Evolutionary conservation across 2,113 vertebrate species (phyloP).

Genomic region (Spea multiplicata): DNA sequence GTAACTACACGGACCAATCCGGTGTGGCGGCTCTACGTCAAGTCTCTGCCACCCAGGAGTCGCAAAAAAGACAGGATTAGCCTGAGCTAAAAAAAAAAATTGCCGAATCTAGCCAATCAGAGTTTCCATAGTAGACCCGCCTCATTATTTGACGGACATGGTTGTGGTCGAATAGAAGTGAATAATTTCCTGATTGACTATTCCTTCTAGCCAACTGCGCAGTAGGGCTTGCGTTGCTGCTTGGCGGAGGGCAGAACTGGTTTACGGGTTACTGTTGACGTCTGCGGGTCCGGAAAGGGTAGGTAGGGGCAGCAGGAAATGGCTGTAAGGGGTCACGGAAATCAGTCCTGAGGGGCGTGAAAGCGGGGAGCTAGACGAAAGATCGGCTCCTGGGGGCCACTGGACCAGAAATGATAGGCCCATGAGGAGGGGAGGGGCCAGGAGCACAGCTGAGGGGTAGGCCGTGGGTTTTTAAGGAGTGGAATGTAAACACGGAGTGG

Average conservation of each 20-base stretch:
- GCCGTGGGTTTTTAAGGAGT: not conserved
- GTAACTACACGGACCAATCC: not conserved
- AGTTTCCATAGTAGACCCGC: not conserved
- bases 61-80: not conserved
- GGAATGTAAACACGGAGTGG: too few species aligned
- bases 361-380: not conserved
- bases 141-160: not conserved
- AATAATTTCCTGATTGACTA: not conserved
- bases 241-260: slow-evolving; percentile 14
- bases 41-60: not conserved
- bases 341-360: not conserved
- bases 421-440: too few species aligned
- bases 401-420: too few species aligned
- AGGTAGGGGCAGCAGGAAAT: slow-evolving; percentile 5
- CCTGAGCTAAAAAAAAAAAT: slow-evolving; percentile 10
- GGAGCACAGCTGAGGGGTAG: fast-evolving
- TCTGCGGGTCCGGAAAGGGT: slow-evolving; percentile 5
- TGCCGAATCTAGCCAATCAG: slow-evolving; percentile 5
- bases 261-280: slow-evolving; percentile 37
- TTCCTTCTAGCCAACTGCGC: not conserved
- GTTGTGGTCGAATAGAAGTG: slow-evolving; percentile 4
- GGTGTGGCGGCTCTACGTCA: not conserved
- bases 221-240: not conserved
- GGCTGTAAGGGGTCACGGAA: not conserved
- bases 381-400: too few species aligned